A percentile compares a stretch with the other conserved stretches of the same genome.
Conservation (phyloP, 2,797 vertebrate genomes). For the Sebastes minor region DNA sequence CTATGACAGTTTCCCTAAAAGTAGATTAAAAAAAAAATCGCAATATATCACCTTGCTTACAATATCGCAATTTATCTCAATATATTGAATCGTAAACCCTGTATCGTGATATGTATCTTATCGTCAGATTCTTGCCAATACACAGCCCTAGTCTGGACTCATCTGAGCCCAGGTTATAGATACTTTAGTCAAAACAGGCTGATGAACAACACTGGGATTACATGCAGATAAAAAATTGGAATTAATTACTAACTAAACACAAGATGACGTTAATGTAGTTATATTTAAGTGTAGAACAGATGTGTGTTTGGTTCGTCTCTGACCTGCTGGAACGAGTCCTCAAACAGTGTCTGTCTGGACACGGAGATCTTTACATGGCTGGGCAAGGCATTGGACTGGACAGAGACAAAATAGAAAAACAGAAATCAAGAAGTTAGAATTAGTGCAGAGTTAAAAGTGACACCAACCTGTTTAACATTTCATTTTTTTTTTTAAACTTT, state of each 20-base stretch:
- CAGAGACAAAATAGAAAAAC: background rate
- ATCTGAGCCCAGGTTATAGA: background rate
- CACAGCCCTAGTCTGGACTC: background rate
- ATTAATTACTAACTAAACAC: background rate
- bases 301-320: slow-evolving; percentile 10
- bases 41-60: too few relatives aligned
- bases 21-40: too few relatives aligned
- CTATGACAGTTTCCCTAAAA: too few relatives aligned
- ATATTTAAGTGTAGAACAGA: accelerated
- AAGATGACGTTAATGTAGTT: background rate
- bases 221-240: background rate
- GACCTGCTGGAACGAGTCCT: slow-evolving; percentile 98
- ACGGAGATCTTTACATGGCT: slow-evolving; percentile 98
- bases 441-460: background rate
- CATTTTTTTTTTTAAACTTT: too few relatives aligned
- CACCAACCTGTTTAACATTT: too few relatives aligned
- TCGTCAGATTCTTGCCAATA: too few relatives aligned
- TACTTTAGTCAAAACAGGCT: background rate
- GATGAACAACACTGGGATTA: background rate
- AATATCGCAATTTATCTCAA: too few relatives aligned
- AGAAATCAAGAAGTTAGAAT: background rate
- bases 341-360: slow-evolving; percentile 95
- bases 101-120: too few relatives aligned
- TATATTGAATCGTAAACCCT: too few relatives aligned
- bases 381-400: slow-evolving; percentile 93